Evolutionary conservation across 2,797 vertebrate species (phyloP).

Genomic region (Nyctibius grandis): DNA sequence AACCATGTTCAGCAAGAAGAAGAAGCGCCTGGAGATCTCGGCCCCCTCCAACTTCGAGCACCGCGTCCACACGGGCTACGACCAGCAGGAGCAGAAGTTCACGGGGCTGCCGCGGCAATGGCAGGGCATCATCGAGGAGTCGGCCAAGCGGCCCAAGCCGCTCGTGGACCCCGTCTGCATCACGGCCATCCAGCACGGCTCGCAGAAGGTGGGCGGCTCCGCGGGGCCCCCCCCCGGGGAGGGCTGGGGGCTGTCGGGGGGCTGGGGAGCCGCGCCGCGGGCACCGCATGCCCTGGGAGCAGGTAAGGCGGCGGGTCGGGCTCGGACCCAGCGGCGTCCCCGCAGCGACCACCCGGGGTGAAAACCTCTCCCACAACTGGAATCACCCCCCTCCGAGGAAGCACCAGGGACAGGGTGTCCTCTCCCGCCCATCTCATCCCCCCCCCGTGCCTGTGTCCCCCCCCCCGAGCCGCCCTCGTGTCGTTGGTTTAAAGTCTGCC

Average conservation of each 20-base stretch:
- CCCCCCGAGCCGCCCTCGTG: neutral
- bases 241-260: neutral
- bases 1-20: slow-evolving; percentile 94
- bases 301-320: neutral
- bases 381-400: neutral
- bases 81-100: slow-evolving; percentile 92
- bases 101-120: slow-evolving; percentile 92
- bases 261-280: neutral
- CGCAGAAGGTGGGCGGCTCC: slow-evolving; percentile 79
- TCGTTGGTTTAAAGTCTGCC: too few species aligned
- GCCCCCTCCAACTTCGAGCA: slow-evolving; percentile 96
- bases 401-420: neutral
- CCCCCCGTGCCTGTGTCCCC: neutral
- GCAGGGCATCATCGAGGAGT: slow-evolving; percentile 96
- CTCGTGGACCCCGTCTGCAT: slow-evolving; percentile 88
- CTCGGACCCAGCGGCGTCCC: too few species aligned
- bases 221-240: fast-evolving
- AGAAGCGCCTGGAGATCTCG: slow-evolving; percentile 92
- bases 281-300: too few species aligned
- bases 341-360: too few species aligned
- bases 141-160: slow-evolving; percentile 90
- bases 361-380: neutral
- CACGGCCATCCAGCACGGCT: slow-evolving; percentile 83
- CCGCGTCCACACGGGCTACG: slow-evolving; percentile 93
- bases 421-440: neutral